Evolutionary conservation across 2,888 invertebrate species (phyloP).

Genomic region (Lamellibrachia satsuma): DNA sequence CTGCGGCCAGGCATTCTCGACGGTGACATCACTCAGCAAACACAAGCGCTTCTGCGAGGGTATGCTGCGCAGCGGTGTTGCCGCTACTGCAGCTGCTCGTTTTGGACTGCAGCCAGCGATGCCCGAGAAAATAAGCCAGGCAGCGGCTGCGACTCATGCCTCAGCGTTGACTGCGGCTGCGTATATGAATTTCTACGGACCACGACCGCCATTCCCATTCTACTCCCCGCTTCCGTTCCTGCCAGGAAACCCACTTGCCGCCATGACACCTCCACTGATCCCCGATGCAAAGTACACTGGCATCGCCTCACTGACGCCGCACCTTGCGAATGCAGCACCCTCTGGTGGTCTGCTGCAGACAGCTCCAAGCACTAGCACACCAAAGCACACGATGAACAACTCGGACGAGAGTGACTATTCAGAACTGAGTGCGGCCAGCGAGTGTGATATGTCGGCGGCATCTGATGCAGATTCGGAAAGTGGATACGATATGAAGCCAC

Average conservation of each 20-base stretch:
- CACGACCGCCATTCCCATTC: conserved; percentile 53
- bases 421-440: conserved; percentile 43
- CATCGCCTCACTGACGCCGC: not conserved
- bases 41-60: conserved; percentile 97
- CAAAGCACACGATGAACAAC: conserved; percentile 22
- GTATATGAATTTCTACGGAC: conserved; percentile 51
- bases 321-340: not conserved
- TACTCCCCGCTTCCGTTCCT: conserved; percentile 49
- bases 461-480: conserved; percentile 49
- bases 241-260: conserved; percentile 36
- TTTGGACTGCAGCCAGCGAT: not conserved
- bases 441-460: conserved; percentile 46
- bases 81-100: not conserved
- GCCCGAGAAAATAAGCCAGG: not conserved
- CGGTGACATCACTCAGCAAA: conserved; percentile 89
- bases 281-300: conserved; percentile 21
- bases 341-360: conserved; percentile 20
- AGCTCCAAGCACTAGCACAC: conserved; percentile 20
- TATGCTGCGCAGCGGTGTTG: conserved; percentile 41
- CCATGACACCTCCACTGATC: conserved; percentile 33
- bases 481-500: conserved; percentile 21
- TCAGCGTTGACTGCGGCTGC: conserved; percentile 40
- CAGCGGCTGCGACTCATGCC: conserved; percentile 14
- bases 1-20: conserved; percentile 92
- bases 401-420: conserved; percentile 43